Percentiles rank a stretch among this genome's conserved stretches.
These are phyloP conservation scores for Halocynthia aurantium DNA, from an alignment of 23 tunicate genomes.

Conservation along the genomic window DNA sequence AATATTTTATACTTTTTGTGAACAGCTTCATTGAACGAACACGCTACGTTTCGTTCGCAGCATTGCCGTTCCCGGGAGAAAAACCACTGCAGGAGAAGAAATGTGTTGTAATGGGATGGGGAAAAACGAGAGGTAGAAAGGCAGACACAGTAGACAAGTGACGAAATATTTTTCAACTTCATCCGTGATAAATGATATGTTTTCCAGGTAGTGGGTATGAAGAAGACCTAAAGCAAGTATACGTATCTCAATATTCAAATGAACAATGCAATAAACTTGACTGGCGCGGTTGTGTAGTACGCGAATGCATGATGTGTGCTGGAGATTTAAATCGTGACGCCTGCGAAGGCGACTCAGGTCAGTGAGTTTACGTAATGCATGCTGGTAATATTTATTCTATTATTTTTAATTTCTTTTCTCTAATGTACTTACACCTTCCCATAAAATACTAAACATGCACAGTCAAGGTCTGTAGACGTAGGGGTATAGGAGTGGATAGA, in stretches of 20 bases:
- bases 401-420: neutral
- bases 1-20: too few species aligned
- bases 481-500: too few species aligned
- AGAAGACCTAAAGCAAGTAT: conserved; percentile 53
- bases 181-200: neutral
- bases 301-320: conserved; percentile 97
- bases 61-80: conserved; percentile 51
- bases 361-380: neutral
- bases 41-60: conserved; percentile 22
- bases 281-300: conserved; percentile 70
- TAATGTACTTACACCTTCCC: neutral
- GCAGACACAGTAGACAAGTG: neutral
- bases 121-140: conserved; percentile 69
- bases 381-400: neutral
- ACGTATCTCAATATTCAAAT: conserved; percentile 62
- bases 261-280: conserved; percentile 73
- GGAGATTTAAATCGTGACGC: conserved; percentile 74
- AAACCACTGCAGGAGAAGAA: conserved; percentile 26
- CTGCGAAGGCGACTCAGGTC: conserved; percentile 92
- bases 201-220: conserved; percentile 54
- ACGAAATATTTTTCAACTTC: neutral
- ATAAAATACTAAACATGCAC: neutral
- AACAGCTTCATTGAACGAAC: neutral
- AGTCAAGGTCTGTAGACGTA: too few species aligned
- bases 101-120: conserved; percentile 83